Evolutionary conservation across 2,113 vertebrate genomes (phyloP).

Genomic region (Ameiurus melas): DNA sequence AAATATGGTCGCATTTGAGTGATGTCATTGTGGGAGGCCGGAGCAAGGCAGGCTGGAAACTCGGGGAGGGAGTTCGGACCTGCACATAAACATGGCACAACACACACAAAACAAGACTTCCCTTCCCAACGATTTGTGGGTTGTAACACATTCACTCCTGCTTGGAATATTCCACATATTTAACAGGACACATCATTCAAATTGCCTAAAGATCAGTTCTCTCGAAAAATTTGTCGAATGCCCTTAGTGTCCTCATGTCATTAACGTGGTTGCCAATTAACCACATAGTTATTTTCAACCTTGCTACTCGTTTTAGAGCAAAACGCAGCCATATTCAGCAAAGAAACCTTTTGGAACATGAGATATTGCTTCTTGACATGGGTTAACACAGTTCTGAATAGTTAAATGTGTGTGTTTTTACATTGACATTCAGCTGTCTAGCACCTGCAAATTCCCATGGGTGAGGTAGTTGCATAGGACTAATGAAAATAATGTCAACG

Average conservation of each 20-base stretch:
- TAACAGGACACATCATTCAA: not conserved
- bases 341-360: not conserved
- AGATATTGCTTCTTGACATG: not conserved
- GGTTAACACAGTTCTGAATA: not conserved
- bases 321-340: not conserved
- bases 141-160: not conserved
- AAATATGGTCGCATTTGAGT: no score
- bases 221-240: not conserved
- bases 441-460: not conserved
- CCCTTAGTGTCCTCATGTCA: not conserved
- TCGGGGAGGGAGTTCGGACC: no score
- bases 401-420: no score
- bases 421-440: not conserved
- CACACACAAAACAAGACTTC: no score
- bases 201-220: not conserved
- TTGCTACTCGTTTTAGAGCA: not conserved
- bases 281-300: not conserved
- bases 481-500: not conserved
- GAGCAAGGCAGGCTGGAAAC: no score
- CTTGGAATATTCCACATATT: not conserved
- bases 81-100: no score
- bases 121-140: no score
- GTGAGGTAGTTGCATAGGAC: not conserved
- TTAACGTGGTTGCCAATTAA: no score
- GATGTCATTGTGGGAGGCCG: no score